Evolutionary conservation across 64 coral and sea anemone genomes (phyloP), one percentile per base, ranked within the genome.

Genomic region (Catalaphyllia jardinei): DNA sequence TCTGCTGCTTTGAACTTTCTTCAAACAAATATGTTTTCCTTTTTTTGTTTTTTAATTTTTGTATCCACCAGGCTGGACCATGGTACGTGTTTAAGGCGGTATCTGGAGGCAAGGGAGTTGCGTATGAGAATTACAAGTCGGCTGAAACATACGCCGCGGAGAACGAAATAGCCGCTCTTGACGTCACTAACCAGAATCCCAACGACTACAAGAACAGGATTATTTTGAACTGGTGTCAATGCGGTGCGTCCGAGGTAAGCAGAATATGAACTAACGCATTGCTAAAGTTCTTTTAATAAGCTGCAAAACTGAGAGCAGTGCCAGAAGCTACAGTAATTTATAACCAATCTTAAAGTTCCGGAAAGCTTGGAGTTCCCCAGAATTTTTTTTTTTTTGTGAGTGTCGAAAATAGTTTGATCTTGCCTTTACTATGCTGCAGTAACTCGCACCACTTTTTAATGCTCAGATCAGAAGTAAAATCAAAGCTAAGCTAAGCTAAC

Each of bases 11-110:
- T 17, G 4, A 31, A 30, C 6, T 38, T 1, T 35, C 12, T 3
- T 76, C 1, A 4, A 38, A 11, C 17, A 46, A 49, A 76, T 35
- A 35, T 15, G 1, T 8, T 46, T 38, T 29, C 10, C 24, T 4
- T 10, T 14, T 8, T 6, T 69, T 69, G 65, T 11, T 69, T 10
- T 25, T n/a, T 1, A n/a, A n/a, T n/a, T n/a, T n/a, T n/a, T n/a
- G n/a, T 27, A 69, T 79, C 2, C 0, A 29, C 49, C 18, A 88
- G 86, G 86, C 18, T 88, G 86, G 86, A 88, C 86, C 42, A 88
- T 88, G 86, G 28, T n/a, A n/a, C n/a, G n/a, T 88, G 2, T 88
- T 88, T 60, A 88, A 88, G 30, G 29, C 28, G 7, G 86, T 88
- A 11, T 77, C 24, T 39, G 74, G 71, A 22, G 55, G 14, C 29